A percentile compares a stretch with the other conserved stretches of the same genome.
Conservation (phyloP, 2,888 invertebrate genomes). For the Villa cingulata region DNA sequence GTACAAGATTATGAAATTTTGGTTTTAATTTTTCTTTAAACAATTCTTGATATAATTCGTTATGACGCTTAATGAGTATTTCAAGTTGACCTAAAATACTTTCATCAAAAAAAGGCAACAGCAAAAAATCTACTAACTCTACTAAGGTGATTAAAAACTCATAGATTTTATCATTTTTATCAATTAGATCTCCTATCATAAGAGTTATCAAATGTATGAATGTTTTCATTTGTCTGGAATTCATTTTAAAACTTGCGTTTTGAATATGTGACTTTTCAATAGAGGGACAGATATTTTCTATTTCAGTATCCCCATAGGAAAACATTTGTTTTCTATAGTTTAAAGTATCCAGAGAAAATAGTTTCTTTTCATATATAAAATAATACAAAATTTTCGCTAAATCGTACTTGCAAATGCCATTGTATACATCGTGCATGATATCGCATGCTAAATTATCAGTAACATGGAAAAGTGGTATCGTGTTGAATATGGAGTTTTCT, state of each 20-base stretch:
- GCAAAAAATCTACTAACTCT: no score
- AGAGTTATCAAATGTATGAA: not conserved
- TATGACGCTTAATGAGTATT: not conserved
- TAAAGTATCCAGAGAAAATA: not conserved
- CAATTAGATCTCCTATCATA: not conserved
- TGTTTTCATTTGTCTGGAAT: not conserved
- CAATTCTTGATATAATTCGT: not conserved
- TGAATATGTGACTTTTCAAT: not conserved
- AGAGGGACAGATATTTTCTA: not conserved
- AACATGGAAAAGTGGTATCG: constrained; percentile 9
- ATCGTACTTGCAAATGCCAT: constrained; percentile 5
- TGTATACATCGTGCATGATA: constrained; percentile 13
- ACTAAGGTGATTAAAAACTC: not conserved
- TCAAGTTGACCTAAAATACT: no score
- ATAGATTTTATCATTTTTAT: not conserved
- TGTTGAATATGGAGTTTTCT: constrained; percentile 10
- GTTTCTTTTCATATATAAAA: constrained; percentile 4
- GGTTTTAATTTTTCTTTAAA: not conserved
- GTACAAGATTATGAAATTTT: not conserved
- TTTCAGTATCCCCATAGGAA: not conserved
- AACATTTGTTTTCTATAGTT: not conserved
- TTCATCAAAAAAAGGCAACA: no score
- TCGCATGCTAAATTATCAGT: constrained; percentile 12
- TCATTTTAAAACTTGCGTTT: not conserved
- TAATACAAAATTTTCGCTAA: constrained; percentile 8